Base-by-base conservation (phyloP, 2,113 vertebrate genomes). In the Picathartes gymnocephalus region DNA sequence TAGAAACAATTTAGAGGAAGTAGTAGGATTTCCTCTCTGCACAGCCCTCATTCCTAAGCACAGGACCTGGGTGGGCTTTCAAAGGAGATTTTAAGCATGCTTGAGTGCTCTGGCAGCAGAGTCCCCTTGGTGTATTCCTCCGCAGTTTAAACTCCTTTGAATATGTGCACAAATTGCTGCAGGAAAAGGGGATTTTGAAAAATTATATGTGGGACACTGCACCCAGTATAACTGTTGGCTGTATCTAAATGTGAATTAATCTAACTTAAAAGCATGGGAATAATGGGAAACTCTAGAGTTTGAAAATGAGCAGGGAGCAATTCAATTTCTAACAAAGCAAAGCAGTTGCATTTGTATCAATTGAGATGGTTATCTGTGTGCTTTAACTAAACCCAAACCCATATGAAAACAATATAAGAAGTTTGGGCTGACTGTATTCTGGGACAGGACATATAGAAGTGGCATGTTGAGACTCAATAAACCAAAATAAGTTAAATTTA, bases 21-120 rank as follows among this genome's bases (percentile, higher is more conserved):
- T 25, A 69, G 68, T 31, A 83, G 44, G 40, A 93, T 93, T 95
- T 96, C 45, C 76, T 85, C 15, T 64, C 58, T 89, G 50, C 45
- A 47, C 16, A 90, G 15, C 9, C 4, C 24, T 66, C 28, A 23
- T 78, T 85, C 23, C 47, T 37, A 12, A 79, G 24, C 0, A 0
- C 18, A 50, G 57, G 30, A 54, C 16, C 13, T n/a, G 40, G 15
- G 40, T 53, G 53, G 79, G 19, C 44, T 90, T 60, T 28, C 22
- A 50, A 64, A 85, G 44, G 27, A 40, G 45, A 54, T 47, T 92
- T 78, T 74, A 79, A 76, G 3, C 23, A 27, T 19, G 15, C 57
- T 42, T 61, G 40, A 57, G n/a, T 47, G 62, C 37, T 78, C 48
- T 76, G 48, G 35, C 27, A 76, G 21, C 58, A 77, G 30, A 24